Conservation (phyloP, 2,113 vertebrate genomes). For the Panthera leo region DNA sequence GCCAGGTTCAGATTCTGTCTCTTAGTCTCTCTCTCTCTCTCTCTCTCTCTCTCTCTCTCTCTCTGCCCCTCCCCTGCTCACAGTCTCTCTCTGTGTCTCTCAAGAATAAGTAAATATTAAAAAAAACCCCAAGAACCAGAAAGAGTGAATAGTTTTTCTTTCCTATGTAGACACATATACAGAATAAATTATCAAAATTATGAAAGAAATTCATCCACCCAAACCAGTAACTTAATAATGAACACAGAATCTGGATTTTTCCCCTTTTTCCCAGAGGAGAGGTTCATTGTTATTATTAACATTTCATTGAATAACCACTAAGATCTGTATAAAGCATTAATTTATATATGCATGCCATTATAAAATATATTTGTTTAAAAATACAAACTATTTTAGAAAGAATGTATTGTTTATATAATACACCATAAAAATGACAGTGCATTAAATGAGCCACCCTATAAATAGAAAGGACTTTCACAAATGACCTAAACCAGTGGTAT, state of each 20-base stretch:
- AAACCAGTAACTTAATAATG: neutral
- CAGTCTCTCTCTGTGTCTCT: too few relatives aligned
- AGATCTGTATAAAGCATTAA: neutral
- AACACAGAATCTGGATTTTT: neutral
- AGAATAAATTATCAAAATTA: neutral
- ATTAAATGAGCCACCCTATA: neutral
- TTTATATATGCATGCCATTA: neutral
- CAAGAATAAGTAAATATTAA: neutral
- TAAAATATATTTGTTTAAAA: neutral
- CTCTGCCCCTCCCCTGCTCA: too few relatives aligned
- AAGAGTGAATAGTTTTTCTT: neutral
- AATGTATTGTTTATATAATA: neutral
- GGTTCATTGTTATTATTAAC: neutral
- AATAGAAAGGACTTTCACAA: neutral
- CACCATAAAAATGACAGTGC: neutral
- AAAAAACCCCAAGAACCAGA: too few relatives aligned
- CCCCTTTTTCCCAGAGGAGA: neutral
- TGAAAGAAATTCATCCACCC: neutral
- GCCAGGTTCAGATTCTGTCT: too few relatives aligned
- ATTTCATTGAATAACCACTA: neutral
- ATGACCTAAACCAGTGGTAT: slow-evolving; percentile 21
- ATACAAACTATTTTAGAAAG: neutral
- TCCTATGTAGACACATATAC: neutral
- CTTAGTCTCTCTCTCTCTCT: too few relatives aligned
- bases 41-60: too few relatives aligned